Conservation (phyloP, 2,113 vertebrate species). For the Hiodon tergisus region DNA sequence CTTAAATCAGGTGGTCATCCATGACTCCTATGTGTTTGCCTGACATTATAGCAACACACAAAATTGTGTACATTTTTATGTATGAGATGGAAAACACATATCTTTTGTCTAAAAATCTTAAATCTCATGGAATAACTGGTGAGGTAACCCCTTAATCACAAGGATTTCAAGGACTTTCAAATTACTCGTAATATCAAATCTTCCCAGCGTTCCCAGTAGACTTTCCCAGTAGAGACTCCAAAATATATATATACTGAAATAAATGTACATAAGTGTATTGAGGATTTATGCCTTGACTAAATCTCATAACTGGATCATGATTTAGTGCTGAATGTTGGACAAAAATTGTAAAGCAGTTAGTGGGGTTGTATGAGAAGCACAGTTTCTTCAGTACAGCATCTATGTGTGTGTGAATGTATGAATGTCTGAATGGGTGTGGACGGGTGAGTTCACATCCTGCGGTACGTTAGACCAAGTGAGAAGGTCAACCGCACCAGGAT, state of each 20-base stretch:
- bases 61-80: constrained; percentile 28
- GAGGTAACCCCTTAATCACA: too few relatives aligned
- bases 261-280: too few relatives aligned
- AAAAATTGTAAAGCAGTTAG: neutral
- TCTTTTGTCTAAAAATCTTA: too few relatives aligned
- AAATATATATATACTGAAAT: too few relatives aligned
- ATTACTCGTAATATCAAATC: too few relatives aligned
- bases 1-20: constrained; percentile 34
- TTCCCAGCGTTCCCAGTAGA: too few relatives aligned
- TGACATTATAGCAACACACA: constrained; percentile 46
- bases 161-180: too few relatives aligned
- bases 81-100: neutral
- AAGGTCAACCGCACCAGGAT: constrained; percentile 48
- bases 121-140: too few relatives aligned
- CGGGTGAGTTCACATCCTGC: constrained; percentile 12
- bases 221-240: too few relatives aligned
- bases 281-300: neutral
- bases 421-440: neutral
- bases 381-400: neutral
- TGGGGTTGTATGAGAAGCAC: neutral
- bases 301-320: neutral
- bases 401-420: neutral
- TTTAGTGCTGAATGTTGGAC: neutral
- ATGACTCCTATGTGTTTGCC: constrained; percentile 36
- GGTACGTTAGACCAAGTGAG: constrained; percentile 36